A percentile compares a stretch with the other conserved stretches of the same genome.
Evolutionary conservation across 2,797 vertebrate species (phyloP).

Genomic region (Miichthys miiuy): DNA sequence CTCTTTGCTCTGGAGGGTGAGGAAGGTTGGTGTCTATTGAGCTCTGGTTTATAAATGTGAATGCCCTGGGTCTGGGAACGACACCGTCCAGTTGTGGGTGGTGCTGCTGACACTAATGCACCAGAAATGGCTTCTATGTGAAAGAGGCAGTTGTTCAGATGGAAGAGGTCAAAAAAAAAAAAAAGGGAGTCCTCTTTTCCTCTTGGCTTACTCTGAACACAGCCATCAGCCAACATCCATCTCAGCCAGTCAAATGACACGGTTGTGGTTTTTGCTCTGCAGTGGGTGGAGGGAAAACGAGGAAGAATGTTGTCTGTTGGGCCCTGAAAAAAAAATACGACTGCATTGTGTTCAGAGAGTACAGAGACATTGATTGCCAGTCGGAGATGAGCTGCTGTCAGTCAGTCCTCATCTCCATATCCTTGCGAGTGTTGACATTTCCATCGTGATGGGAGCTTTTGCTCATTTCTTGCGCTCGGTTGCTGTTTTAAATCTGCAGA

Average conservation of each 20-base stretch:
- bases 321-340: conserved; percentile 17
- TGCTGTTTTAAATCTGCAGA: conserved; percentile 32
- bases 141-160: conserved; percentile 31
- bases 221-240: conserved; percentile 21
- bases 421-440: conserved; percentile 45
- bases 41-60: not conserved
- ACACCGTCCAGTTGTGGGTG: conserved; percentile 26
- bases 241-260: conserved; percentile 19
- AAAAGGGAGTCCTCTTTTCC: conserved; percentile 13
- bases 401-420: conserved; percentile 45
- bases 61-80: not conserved
- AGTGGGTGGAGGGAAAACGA: not conserved
- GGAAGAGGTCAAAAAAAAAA: conserved; percentile 27
- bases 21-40: not conserved
- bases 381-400: conserved; percentile 32
- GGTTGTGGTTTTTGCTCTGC: conserved; percentile 16
- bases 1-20: not conserved
- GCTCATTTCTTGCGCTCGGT: conserved; percentile 9
- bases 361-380: conserved; percentile 40
- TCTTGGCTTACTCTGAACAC: conserved; percentile 26
- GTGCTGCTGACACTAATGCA: conserved; percentile 42
- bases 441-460: conserved; percentile 7
- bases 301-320: conserved; percentile 18
- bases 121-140: conserved; percentile 19
- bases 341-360: conserved; percentile 9